A percentile compares a stretch with the other conserved stretches of the same genome.
These are phyloP conservation scores for mouse (Mus musculus) DNA, from an alignment of 2,113 vertebrate genomes.

Conservation along the genomic window DNA sequence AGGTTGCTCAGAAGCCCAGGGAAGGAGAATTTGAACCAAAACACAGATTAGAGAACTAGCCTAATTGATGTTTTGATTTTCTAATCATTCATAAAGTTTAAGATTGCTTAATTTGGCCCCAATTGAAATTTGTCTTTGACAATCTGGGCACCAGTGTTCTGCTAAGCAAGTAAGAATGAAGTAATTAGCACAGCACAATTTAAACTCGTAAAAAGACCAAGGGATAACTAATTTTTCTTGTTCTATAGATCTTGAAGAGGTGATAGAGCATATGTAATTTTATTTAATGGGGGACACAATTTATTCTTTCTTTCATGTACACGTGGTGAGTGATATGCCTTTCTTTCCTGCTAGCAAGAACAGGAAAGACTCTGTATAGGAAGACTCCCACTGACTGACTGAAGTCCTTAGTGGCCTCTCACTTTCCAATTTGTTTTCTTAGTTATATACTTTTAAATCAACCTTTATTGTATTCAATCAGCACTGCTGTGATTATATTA, in stretches of 20 bases:
- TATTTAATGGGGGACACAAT: background rate
- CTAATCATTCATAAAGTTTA: slow-evolving; percentile 20
- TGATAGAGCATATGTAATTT: background rate
- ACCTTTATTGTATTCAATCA: slow-evolving; percentile 29
- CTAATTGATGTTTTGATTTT: slow-evolving; percentile 17
- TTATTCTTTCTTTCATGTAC: background rate
- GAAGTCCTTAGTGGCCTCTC: background rate
- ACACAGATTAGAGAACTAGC: slow-evolving; percentile 16
- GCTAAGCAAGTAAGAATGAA: slow-evolving; percentile 17
- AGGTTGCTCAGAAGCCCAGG: slow-evolving; percentile 5
- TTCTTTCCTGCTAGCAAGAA: background rate
- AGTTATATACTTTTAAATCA: slow-evolving; percentile 37
- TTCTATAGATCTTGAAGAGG: slow-evolving; percentile 13
- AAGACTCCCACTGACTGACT: background rate
- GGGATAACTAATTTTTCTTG: background rate
- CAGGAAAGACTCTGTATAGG: background rate
- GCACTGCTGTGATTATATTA: slow-evolving; percentile 32
- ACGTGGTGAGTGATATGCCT: background rate
- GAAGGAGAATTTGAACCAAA: slow-evolving; percentile 29
- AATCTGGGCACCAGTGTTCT: background rate
- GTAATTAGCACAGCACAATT: background rate
- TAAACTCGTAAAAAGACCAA: background rate
- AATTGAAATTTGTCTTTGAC: background rate
- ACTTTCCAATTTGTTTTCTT: slow-evolving; percentile 22
- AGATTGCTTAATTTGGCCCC: slow-evolving; percentile 38